Conservation (phyloP, 2,797 vertebrate species). For the Cetoscarus ocellatus region DNA sequence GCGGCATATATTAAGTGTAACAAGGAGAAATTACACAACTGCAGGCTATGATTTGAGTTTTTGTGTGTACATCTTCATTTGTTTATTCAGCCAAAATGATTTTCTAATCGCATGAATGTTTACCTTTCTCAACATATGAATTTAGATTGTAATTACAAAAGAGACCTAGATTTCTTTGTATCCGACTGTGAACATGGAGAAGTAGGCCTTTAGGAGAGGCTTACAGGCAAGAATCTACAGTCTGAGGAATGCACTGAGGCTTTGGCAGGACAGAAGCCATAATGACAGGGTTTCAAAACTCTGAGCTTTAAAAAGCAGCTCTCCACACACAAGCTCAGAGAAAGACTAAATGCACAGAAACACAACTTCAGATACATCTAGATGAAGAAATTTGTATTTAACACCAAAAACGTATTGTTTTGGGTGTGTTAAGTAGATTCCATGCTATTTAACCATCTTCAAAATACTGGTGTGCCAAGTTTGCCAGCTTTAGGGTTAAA, state of each 20-base stretch:
- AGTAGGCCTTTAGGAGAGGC: conserved; percentile 54
- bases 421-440: conserved; percentile 26
- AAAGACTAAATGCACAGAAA: conserved; percentile 30
- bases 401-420: not conserved
- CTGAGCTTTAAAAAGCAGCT: conserved; percentile 79
- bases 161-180: conserved; percentile 32
- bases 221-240: conserved; percentile 73
- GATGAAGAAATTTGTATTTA: conserved; percentile 12
- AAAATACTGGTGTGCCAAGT: too few relatives aligned
- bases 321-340: conserved; percentile 51
- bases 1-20: too few relatives aligned
- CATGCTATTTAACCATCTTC: not conserved
- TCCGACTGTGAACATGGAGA: conserved; percentile 44
- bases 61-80: too few relatives aligned
- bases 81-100: too few relatives aligned
- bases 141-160: conserved; percentile 40
- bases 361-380: conserved; percentile 18
- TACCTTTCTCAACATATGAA: conserved; percentile 7
- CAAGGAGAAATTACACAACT: too few relatives aligned
- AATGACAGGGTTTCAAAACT: conserved; percentile 85
- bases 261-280: conserved; percentile 83
- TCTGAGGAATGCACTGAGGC: conserved; percentile 78
- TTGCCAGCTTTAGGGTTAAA: too few relatives aligned
- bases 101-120: conserved; percentile 12
- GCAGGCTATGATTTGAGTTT: too few relatives aligned